These are phyloP conservation scores for Erebia ligea DNA, from an alignment of 2,888 invertebrate species.

Conservation along the genomic window DNA sequence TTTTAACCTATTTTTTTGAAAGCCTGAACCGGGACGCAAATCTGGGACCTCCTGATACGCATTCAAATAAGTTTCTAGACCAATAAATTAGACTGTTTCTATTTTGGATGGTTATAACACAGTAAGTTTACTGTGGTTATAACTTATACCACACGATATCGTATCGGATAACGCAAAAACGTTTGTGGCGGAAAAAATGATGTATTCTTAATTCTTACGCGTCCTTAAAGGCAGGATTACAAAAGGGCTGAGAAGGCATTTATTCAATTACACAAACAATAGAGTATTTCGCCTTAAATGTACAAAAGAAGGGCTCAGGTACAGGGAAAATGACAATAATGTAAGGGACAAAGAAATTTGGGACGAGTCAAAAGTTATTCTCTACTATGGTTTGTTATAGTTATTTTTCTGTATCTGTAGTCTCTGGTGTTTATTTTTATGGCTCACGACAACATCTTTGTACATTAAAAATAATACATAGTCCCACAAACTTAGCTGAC, in stretches of 20 bases:
- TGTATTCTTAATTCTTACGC: slow-evolving; percentile 47
- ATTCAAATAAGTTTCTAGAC: not conserved
- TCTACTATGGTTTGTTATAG: slow-evolving; percentile 4
- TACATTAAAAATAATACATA: not conserved
- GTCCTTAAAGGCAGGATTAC: slow-evolving; percentile 43
- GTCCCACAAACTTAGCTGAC: not conserved
- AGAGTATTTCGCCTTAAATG: slow-evolving; percentile 70
- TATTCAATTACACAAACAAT: slow-evolving; percentile 81
- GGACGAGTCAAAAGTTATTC: slow-evolving; percentile 64
- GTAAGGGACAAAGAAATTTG: slow-evolving; percentile 65
- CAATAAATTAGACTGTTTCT: too few species aligned
- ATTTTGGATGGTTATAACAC: too few species aligned
- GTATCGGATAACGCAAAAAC: slow-evolving; percentile 3
- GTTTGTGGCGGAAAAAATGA: slow-evolving; percentile 19
- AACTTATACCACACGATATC: not conserved
- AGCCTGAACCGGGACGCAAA: too few species aligned
- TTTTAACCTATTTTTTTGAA: too few species aligned
- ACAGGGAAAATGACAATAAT: slow-evolving; percentile 75
- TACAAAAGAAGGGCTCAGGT: slow-evolving; percentile 74
- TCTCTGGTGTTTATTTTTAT: slow-evolving; percentile 14
- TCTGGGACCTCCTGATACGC: too few species aligned
- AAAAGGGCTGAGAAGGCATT: slow-evolving; percentile 58
- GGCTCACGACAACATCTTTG: slow-evolving; percentile 18
- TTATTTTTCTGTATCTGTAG: not conserved
- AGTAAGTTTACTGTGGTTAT: not conserved